These are phyloP conservation scores for Parapsyche elsis DNA, from an alignment of 1,140 invertebrate species.

Conservation along the genomic window DNA sequence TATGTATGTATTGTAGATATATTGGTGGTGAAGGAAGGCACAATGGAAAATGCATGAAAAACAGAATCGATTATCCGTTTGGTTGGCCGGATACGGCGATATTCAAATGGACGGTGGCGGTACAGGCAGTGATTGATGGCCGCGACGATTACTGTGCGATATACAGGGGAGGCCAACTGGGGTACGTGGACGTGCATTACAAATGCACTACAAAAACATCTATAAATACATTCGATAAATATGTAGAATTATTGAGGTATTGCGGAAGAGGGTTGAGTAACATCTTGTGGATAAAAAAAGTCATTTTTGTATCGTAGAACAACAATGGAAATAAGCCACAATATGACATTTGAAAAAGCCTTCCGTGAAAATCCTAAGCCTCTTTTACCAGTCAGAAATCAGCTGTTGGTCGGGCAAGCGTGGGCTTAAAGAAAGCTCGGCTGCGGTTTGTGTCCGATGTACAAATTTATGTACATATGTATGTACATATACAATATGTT, in stretches of 20 bases:
- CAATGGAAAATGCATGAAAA: constrained; percentile 34
- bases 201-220: too few species aligned
- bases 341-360: background rate
- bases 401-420: background rate
- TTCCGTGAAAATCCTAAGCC: constrained; percentile 28
- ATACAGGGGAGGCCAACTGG: constrained; percentile 10
- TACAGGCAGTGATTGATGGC: constrained; percentile 43
- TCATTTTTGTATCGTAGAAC: too few species aligned
- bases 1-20: background rate
- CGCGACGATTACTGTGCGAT: constrained; percentile 33
- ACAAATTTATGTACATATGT: constrained; percentile 9
- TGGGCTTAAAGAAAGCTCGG: constrained; percentile 38
- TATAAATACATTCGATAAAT: too few species aligned
- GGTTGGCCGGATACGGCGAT: constrained; percentile 36
- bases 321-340: constrained; percentile 1
- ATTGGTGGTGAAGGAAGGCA: background rate
- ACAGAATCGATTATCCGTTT: constrained; percentile 29
- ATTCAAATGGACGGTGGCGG: constrained; percentile 38
- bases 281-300: too few species aligned
- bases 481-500: background rate
- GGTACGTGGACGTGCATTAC: background rate
- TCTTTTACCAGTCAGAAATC: constrained; percentile 24
- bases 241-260: too few species aligned
- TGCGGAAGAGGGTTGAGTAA: too few species aligned
- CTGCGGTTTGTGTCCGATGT: constrained; percentile 25